Base-by-base conservation (phyloP, 1,140 invertebrate species). In the Papilio aristodemus region DNA sequence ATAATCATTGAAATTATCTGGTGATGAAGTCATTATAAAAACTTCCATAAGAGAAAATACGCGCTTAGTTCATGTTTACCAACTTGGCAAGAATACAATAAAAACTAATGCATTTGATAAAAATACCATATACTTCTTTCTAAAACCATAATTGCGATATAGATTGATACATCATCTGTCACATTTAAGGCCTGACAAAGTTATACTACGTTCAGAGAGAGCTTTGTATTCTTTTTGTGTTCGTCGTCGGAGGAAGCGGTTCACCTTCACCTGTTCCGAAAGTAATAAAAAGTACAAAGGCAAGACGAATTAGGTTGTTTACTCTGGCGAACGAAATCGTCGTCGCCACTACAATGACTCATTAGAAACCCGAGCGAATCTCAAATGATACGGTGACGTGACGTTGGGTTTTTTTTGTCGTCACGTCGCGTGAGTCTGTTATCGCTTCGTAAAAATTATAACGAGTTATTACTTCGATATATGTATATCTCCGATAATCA, bases 311-410 rank as follows among this genome's bases (percentile, higher is more conserved):
- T 54, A 2, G 46, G 46, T 11, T 54, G 46, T 54, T 54, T 54
- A 54, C 46, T 17, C 46, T 54, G 46, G 4, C 41, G 41, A 41
- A n/a, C 39, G 43, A 38, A 13, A 46, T 4, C 43, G 17, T 10
- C 17, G 17, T 46, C 46, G 46, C 27, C 2, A 32, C 27, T 32
- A 54, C 46, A 54, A 59, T 59, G 57, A 59, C 32, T 59, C 57
- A 59, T 59, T 59, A 59, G 32, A 59, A 59, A 59, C 25, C 57
- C 32, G n/a, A 59, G 57, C 57, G 57, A 59, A 59, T 59, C 57
- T 59, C n/a, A 59, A 58, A 59, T 59, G 57, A 36, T 36, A n/a
- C 10, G 17, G 19, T 57, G 3, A 13, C 27, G 27, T 32, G 27
- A 32, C 27, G 27, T 32, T 6, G 27, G 27, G n/a, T n/a, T 32